A percentile compares a stretch with the other conserved stretches of the same genome.
These are phyloP conservation scores for Nannoperca australis DNA, from an alignment of 2,797 vertebrate genomes.

Conservation along the genomic window DNA sequence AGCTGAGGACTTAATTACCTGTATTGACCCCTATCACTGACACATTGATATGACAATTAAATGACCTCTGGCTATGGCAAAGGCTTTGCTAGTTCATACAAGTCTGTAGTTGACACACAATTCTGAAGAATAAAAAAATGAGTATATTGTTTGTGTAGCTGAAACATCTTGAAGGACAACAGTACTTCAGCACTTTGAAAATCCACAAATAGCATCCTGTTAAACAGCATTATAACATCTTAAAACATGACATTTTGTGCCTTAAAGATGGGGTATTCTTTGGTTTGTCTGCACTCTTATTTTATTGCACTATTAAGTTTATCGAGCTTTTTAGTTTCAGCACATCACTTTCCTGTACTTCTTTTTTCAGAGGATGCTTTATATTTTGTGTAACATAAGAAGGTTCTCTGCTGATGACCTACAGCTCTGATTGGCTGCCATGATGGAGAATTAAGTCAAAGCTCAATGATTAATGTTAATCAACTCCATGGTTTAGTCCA, in stretches of 20 bases:
- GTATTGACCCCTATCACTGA: not conserved
- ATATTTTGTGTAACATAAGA: conserved; percentile 1
- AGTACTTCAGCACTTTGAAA: conserved; percentile 4
- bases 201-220: conserved; percentile 19
- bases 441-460: not conserved
- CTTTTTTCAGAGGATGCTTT: not conserved
- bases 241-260: conserved; percentile 46
- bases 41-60: not conserved
- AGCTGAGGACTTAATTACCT: not conserved
- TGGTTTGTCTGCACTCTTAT: not conserved
- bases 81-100: not conserved
- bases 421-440: not conserved
- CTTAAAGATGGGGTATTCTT: conserved; percentile 36
- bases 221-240: conserved; percentile 10
- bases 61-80: not conserved
- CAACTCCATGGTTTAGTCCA: not conserved
- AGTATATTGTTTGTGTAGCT: conserved; percentile 5
- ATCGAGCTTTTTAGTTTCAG: not conserved
- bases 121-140: not conserved
- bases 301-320: not conserved
- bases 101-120: not conserved
- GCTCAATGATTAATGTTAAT: not conserved
- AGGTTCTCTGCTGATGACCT: conserved; percentile 3
- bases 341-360: not conserved
- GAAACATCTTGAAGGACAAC: not conserved